Conservation (phyloP, 2,888 invertebrate species). For the Eulithis prunata region DNA sequence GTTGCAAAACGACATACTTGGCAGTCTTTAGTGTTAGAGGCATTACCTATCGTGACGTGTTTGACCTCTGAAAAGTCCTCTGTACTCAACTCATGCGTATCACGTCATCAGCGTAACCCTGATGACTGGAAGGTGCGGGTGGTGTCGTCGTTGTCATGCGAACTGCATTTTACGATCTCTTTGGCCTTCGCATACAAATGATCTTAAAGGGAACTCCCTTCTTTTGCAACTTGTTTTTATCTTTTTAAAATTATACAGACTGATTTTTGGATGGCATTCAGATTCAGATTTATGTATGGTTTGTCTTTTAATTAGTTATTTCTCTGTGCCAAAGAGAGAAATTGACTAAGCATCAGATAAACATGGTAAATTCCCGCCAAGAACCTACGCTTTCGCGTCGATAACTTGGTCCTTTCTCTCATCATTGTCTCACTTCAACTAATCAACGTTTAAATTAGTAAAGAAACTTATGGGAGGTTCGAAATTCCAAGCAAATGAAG, state of each 20-base stretch:
- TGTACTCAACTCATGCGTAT: constrained; percentile 28
- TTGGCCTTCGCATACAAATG: constrained; percentile 32
- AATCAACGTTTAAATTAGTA: constrained; percentile 40
- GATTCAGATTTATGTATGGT: no score
- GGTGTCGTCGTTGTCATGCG: constrained; percentile 47
- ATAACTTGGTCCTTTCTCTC: constrained; percentile 62
- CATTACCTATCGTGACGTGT: neutral
- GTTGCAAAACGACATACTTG: neutral
- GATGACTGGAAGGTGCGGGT: constrained; percentile 42
- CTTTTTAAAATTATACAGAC: no score
- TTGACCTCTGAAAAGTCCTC: constrained; percentile 28
- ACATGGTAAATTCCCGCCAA: constrained; percentile 65
- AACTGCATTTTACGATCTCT: constrained; percentile 42
- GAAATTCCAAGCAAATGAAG: constrained; percentile 30
- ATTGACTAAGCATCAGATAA: constrained; percentile 59
- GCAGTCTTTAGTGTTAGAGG: neutral
- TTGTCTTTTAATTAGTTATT: no score
- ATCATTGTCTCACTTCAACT: constrained; percentile 47
- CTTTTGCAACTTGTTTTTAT: neutral
- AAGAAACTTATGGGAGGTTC: constrained; percentile 32
- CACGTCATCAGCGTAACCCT: constrained; percentile 40
- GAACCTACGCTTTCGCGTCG: constrained; percentile 55
- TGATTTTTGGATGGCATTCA: no score
- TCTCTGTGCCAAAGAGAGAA: constrained; percentile 53
- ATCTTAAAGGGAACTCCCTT: constrained; percentile 20